Base-by-base conservation (phyloP, 2,797 vertebrate genomes). In the Lagocephalus sceleratus region DNA sequence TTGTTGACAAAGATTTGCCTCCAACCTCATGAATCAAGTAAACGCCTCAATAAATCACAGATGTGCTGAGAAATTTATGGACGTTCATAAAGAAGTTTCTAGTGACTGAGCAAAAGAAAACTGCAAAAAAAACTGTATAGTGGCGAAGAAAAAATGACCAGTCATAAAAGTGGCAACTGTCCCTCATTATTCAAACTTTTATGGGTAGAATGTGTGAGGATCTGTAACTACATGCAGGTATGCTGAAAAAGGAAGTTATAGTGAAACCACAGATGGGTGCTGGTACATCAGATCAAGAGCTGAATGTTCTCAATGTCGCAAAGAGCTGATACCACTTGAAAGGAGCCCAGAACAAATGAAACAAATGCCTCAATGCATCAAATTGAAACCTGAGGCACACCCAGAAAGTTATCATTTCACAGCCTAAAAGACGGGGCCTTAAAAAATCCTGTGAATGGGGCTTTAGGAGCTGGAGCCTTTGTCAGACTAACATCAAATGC, bases 401-500 rank as follows among this genome's bases (percentile, higher is more conserved):
- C 79, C 71, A 70, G 65, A 82, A 84, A 89, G 80, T 83, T 84
- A 85, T 88, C 81, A 84, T 83, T 86, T 49, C 63, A 68, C 62
- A 32, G 76, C 76, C 82, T 89, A 76, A 86, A 86, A 87, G 81
- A 65, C 26, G 43, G 60, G 52, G 78, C 75, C 72, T 79, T 83
- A 80, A 76, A 73, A 82, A 75, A 76, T 48, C 51, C 60, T 76
- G 64, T 80, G 79, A 87, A 87, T 85, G 53, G 60, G 9, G 58
- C 73, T 87, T 86, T 84, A 74, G 72, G 73, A 87, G 79, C 66
- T 35, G 54, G 22, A 55, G 72, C 72, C 70, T 89, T 91, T 90
- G 89, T 90, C 70, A 57, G 73, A 43, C 68, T 57, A 63, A 82
- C 86, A 85, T 90, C 87, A 89, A 87, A 91, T 74, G 76, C 71